Evolutionary conservation across 2,888 invertebrate genomes (phyloP).

Genomic region (Noctuana brunneofusca): DNA sequence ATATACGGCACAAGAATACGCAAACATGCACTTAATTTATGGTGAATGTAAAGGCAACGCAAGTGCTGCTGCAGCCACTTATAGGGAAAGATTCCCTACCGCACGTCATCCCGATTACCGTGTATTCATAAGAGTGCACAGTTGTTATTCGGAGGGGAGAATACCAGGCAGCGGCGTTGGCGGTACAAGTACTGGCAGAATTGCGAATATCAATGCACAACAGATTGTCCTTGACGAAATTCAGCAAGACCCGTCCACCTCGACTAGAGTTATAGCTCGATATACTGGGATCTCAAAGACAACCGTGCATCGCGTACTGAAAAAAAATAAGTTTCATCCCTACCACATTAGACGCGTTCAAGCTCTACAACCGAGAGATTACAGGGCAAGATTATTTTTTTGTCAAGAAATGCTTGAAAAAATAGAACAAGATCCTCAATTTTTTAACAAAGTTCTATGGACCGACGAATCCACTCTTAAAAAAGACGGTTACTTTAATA

Average conservation of each 20-base stretch:
- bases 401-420: conserved; percentile 36
- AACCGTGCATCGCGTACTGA: conserved; percentile 30
- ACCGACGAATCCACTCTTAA: conserved; percentile 41
- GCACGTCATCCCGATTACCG: conserved; percentile 39
- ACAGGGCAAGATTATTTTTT: conserved; percentile 32
- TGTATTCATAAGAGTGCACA: conserved; percentile 40
- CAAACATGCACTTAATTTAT: conserved; percentile 33
- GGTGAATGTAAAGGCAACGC: conserved; percentile 33
- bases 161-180: conserved; percentile 35
- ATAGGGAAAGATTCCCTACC: conserved; percentile 43
- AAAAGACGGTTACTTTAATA: conserved; percentile 40
- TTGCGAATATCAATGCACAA: conserved; percentile 26
- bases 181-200: conserved; percentile 22
- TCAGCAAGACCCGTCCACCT: conserved; percentile 33
- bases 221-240: conserved; percentile 34
- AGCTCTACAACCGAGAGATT: conserved; percentile 34
- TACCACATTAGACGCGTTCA: conserved; percentile 38
- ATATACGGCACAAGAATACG: conserved; percentile 30
- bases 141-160: conserved; percentile 38
- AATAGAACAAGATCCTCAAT: conserved; percentile 36
- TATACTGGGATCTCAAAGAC: conserved; percentile 22
- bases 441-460: conserved; percentile 42
- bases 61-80: conserved; percentile 38
- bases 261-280: conserved; percentile 19
- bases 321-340: conserved; percentile 34